A percentile compares a stretch with the other conserved stretches of the same genome.
Evolutionary conservation across 2,888 invertebrate genomes (phyloP).

Genomic region (Escarpia spicata): DNA sequence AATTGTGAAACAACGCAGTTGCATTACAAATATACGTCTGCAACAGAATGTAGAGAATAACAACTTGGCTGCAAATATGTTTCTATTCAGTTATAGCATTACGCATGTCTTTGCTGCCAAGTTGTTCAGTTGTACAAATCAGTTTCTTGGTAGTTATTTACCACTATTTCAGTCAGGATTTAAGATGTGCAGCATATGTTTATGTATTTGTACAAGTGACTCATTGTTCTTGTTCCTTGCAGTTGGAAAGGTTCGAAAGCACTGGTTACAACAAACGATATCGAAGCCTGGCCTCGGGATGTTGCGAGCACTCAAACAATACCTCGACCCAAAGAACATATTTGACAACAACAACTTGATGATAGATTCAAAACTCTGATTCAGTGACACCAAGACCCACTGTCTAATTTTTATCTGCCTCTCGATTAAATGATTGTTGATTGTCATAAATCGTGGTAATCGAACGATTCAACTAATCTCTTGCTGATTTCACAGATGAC

Average conservation of each 20-base stretch:
- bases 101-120: too few species aligned
- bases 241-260: slow-evolving; percentile 88
- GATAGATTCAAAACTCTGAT: slow-evolving; percentile 41
- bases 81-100: too few species aligned
- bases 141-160: not conserved
- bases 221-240: slow-evolving; percentile 32
- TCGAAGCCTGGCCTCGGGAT: slow-evolving; percentile 82
- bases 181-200: not conserved
- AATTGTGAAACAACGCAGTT: not conserved
- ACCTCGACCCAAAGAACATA: slow-evolving; percentile 92
- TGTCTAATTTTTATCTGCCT: not conserved
- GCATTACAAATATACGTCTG: not conserved
- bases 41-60: too few species aligned
- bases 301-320: slow-evolving; percentile 82
- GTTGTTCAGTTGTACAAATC: too few species aligned
- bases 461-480: not conserved
- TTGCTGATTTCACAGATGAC: not conserved
- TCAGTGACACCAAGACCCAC: not conserved
- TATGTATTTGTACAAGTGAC: not conserved
- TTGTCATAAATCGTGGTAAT: not conserved
- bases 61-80: too few species aligned
- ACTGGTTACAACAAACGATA: slow-evolving; percentile 87
- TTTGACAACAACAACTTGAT: slow-evolving; percentile 89
- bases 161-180: not conserved
- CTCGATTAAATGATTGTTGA: not conserved